A percentile compares a stretch with the other conserved stretches of the same genome.
phyloP scores from a whole-genome alignment of 2,113 vertebrate genomes.

The Gobio gobio region DNA sequence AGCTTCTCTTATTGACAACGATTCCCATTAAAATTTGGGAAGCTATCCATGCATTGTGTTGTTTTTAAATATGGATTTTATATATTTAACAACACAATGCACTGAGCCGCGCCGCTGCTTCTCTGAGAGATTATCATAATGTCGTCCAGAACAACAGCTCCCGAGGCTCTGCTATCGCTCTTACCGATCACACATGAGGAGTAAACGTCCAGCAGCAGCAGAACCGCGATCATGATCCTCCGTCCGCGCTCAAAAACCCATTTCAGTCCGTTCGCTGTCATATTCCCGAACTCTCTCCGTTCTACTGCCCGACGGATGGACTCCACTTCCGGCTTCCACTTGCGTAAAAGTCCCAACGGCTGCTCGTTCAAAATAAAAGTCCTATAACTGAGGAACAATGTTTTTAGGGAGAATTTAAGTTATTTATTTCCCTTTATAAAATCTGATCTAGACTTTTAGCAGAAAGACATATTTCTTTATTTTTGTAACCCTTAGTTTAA shows the following conservation, averaged over 20 bases:
- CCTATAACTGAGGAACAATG: neutral
- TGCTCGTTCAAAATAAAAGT: neutral
- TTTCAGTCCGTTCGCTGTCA: conserved; percentile 20
- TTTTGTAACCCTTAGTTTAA: too few relatives aligned
- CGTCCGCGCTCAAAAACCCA: conserved; percentile 28
- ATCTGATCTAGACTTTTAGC: too few relatives aligned
- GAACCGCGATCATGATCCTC: conserved; percentile 60
- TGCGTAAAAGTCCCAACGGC: neutral
- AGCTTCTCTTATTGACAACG: too few relatives aligned
- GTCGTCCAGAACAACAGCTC: too few relatives aligned
- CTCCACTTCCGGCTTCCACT: neutral
- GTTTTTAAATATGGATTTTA: too few relatives aligned
- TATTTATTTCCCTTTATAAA: too few relatives aligned
- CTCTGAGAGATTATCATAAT: neutral
- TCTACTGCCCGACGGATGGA: neutral
- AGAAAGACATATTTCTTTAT: too few relatives aligned
- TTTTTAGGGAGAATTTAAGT: too few relatives aligned
- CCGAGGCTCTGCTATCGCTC: neutral
- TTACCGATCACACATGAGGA: conserved; percentile 71
- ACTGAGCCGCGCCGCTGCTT: too few relatives aligned
- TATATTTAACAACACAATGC: too few relatives aligned
- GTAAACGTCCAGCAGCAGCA: conserved; percentile 68
- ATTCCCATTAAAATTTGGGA: neutral
- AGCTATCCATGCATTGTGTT: neutral
- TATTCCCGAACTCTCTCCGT: neutral